Percentiles rank a stretch among this genome's conserved stretches.
phyloP scores from a whole-genome alignment of 2,113 vertebrate species.

The Euleptes europaea region DNA sequence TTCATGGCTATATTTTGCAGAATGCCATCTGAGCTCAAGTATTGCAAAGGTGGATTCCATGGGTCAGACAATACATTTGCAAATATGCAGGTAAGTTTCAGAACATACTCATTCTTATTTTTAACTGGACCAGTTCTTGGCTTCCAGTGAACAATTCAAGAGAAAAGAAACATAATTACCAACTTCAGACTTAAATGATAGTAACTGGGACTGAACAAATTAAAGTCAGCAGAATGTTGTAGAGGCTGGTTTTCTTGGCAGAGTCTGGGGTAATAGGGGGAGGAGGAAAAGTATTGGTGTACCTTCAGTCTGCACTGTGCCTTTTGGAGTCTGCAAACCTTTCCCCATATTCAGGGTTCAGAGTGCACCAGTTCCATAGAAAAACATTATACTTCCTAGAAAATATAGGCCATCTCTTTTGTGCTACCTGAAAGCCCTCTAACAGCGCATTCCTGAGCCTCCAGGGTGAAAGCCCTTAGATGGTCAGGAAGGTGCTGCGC shows the following conservation, averaged over 20 bases:
- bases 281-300: too few relatives aligned
- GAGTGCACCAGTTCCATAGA: too few relatives aligned
- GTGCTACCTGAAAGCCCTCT: neutral
- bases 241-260: neutral
- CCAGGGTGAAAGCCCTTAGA: too few relatives aligned
- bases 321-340: too few relatives aligned
- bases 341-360: too few relatives aligned
- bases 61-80: constrained; percentile 92
- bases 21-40: constrained; percentile 73
- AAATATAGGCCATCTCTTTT: neutral
- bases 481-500: too few relatives aligned
- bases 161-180: neutral
- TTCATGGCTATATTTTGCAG: constrained; percentile 71
- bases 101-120: constrained; percentile 7
- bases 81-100: constrained; percentile 90
- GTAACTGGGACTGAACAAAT: neutral
- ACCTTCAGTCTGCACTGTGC: too few relatives aligned
- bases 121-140: neutral
- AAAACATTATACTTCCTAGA: too few relatives aligned
- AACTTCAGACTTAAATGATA: neutral
- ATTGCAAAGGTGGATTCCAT: constrained; percentile 90
- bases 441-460: too few relatives aligned
- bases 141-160: neutral
- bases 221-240: neutral
- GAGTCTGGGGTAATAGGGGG: neutral